These are phyloP conservation scores for Diuraphis noxia DNA, from an alignment of 1,140 invertebrate genomes.

Conservation along the genomic window DNA sequence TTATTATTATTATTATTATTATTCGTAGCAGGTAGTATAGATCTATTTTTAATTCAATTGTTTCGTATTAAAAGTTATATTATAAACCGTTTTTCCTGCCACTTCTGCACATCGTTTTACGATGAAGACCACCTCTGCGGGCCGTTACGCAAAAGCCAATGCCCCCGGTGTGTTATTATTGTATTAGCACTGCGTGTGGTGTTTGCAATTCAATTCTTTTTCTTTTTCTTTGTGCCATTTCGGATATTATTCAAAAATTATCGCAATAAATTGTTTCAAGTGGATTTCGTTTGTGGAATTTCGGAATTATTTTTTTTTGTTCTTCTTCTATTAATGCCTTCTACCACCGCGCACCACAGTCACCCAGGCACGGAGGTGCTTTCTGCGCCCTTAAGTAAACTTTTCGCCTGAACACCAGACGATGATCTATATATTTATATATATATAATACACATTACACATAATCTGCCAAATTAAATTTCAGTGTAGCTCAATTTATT, in stretches of 20 bases:
- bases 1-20: background rate
- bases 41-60: constrained; percentile 2
- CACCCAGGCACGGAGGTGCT: background rate
- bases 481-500: background rate
- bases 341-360: background rate
- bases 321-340: too few species aligned
- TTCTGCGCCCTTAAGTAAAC: background rate
- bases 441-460: too few species aligned
- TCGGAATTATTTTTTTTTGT: background rate
- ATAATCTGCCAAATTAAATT: background rate
- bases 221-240: background rate
- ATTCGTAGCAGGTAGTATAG: background rate
- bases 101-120: background rate
- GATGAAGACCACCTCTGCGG: background rate
- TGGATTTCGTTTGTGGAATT: constrained; percentile 7
- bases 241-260: constrained; percentile 34
- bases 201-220: constrained; percentile 17
- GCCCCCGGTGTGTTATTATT: background rate
- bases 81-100: background rate
- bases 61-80: constrained; percentile 25
- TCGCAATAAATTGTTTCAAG: constrained; percentile 29
- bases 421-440: background rate
- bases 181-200: background rate
- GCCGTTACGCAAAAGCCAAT: constrained; percentile 27
- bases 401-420: background rate